Conservation (phyloP, 2,888 invertebrate genomes). For the Rhimphoctona megacephalus region DNA sequence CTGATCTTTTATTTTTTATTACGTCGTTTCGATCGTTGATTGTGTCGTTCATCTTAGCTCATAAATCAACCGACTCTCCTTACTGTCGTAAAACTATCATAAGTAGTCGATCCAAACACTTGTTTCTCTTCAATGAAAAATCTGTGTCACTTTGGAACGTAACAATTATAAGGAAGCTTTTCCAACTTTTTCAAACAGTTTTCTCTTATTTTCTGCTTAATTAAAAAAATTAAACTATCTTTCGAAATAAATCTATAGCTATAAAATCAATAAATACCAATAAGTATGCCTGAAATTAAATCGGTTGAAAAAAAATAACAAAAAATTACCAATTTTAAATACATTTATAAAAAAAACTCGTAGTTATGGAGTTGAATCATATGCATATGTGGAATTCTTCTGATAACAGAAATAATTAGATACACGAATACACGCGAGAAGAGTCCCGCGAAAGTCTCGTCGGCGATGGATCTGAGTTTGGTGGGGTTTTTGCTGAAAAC, state of each 20-base stretch:
- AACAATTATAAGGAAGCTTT: not conserved
- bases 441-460: conserved; percentile 52
- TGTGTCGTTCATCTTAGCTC: conserved; percentile 48
- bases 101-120: conserved; percentile 37
- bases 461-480: conserved; percentile 25
- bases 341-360: not conserved
- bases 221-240: too few relatives aligned
- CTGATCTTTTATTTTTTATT: conserved; percentile 43
- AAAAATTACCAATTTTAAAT: not conserved
- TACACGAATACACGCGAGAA: not conserved
- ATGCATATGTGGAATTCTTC: not conserved
- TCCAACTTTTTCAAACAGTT: not conserved
- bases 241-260: too few relatives aligned
- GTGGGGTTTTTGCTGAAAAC: conserved; percentile 52
- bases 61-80: conserved; percentile 42
- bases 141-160: not conserved
- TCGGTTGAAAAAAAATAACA: not conserved
- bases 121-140: conserved; percentile 6
- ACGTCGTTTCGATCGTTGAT: conserved; percentile 55
- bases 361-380: not conserved
- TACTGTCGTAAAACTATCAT: conserved; percentile 48
- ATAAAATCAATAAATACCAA: not conserved
- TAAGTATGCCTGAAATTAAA: not conserved
- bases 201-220: not conserved
- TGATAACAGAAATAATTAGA: not conserved